Evolutionary conservation across 2,113 vertebrate genomes (phyloP).

Genomic region (Esox niger): DNA sequence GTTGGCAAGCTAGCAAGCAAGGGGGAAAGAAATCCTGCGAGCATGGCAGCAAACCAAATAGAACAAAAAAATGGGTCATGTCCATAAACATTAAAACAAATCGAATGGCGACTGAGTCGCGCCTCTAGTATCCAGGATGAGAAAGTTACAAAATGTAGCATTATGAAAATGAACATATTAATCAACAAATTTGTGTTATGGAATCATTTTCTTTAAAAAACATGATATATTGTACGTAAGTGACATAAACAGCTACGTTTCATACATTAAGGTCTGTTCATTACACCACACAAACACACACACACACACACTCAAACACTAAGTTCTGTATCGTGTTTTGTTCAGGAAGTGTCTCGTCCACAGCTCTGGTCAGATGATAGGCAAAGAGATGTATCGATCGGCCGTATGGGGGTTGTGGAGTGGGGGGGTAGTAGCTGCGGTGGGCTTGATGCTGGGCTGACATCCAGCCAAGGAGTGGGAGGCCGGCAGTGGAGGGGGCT

Average conservation of each 20-base stretch:
- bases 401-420: conserved; percentile 48
- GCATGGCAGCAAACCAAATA: too few relatives aligned
- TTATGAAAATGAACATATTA: too few relatives aligned
- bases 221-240: too few relatives aligned
- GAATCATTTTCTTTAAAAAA: too few relatives aligned
- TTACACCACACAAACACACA: conserved; percentile 1
- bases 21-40: too few relatives aligned
- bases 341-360: conserved; percentile 77
- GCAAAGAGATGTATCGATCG: conserved; percentile 78
- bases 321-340: conserved; percentile 74
- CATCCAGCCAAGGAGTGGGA: conserved; percentile 69
- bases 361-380: conserved; percentile 83
- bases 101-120: too few relatives aligned
- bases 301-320: conserved; percentile 27
- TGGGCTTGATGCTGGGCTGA: conserved; percentile 72
- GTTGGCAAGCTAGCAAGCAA: too few relatives aligned
- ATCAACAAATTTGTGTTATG: too few relatives aligned
- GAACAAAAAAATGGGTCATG: too few relatives aligned
- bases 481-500: conserved; percentile 58
- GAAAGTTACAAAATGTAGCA: too few relatives aligned
- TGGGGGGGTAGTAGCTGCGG: conserved; percentile 60
- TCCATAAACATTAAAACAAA: too few relatives aligned
- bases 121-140: too few relatives aligned
- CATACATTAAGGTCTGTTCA: conserved; percentile 6
- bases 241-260: background rate